A percentile compares a stretch with the other conserved stretches of the same genome.
Evolutionary conservation across 2,113 vertebrate genomes (phyloP).

Genomic region (Copsychus sechellarum): DNA sequence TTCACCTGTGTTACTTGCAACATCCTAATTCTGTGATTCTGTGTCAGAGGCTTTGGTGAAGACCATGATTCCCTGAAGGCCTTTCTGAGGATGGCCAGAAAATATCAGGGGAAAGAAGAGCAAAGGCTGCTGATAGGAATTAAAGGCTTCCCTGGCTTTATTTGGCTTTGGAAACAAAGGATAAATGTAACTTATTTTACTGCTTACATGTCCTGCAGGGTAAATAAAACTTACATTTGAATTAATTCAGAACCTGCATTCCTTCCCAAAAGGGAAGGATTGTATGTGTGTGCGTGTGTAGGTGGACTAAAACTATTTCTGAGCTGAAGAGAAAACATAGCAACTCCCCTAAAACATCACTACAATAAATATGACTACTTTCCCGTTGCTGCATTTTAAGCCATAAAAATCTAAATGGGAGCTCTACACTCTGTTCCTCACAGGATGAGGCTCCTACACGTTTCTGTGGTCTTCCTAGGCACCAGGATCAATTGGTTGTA

Average conservation of each 20-base stretch:
- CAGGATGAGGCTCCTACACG: neutral
- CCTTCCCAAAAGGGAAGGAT: neutral
- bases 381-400: neutral
- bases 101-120: neutral
- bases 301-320: neutral
- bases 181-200: neutral
- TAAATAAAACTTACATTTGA: neutral
- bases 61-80: neutral
- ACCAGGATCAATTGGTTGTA: neutral
- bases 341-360: neutral
- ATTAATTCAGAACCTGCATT: neutral
- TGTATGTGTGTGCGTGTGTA: neutral
- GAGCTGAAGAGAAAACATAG: neutral
- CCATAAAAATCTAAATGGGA: neutral
- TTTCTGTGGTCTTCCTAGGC: neutral
- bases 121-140: neutral
- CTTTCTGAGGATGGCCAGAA: neutral
- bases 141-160: neutral
- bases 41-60: neutral
- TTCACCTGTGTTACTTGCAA: neutral
- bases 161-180: neutral
- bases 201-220: neutral
- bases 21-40: neutral
- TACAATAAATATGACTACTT: neutral
- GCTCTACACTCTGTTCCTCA: neutral